Percentiles rank a stretch among this genome's conserved stretches.
These are phyloP conservation scores for Echinometra lucunter DNA, from an alignment of 53 echinoderm and acorn worm genomes.

Conservation along the genomic window DNA sequence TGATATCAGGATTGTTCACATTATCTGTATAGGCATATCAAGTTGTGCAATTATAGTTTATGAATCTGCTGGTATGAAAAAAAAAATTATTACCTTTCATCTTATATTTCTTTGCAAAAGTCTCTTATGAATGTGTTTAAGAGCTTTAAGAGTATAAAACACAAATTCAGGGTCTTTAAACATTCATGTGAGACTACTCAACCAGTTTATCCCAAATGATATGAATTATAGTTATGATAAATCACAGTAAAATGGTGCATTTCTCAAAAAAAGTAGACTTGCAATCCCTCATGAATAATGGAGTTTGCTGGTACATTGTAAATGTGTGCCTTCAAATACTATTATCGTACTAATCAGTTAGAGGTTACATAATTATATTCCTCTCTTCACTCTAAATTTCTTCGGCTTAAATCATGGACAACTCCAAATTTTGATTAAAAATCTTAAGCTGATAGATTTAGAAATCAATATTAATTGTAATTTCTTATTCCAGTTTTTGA, in stretches of 20 bases:
- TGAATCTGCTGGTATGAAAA: not conserved
- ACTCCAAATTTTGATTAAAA: too few species aligned
- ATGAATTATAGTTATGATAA: not conserved
- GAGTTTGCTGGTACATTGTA: not conserved
- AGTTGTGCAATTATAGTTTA: constrained; percentile 4
- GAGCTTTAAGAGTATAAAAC: not conserved
- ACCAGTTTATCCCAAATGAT: not conserved
- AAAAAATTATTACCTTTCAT: not conserved
- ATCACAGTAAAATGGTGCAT: not conserved
- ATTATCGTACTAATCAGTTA: not conserved
- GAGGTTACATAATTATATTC: not conserved
- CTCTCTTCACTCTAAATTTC: not conserved
- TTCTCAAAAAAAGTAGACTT: not conserved
- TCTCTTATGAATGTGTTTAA: not conserved
- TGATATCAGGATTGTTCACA: too few species aligned
- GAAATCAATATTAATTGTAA: too few species aligned
- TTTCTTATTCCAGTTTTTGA: too few species aligned
- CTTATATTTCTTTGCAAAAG: not conserved
- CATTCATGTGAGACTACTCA: not conserved
- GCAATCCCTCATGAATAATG: not conserved
- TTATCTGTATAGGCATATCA: not conserved
- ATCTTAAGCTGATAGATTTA: too few species aligned
- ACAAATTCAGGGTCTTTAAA: not conserved
- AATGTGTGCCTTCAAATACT: not conserved
- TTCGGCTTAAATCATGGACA: too few species aligned